A percentile compares a stretch with the other conserved stretches of the same genome.
phyloP scores from a whole-genome alignment of 2,888 invertebrate species.

The Tribolium freemani region DNA sequence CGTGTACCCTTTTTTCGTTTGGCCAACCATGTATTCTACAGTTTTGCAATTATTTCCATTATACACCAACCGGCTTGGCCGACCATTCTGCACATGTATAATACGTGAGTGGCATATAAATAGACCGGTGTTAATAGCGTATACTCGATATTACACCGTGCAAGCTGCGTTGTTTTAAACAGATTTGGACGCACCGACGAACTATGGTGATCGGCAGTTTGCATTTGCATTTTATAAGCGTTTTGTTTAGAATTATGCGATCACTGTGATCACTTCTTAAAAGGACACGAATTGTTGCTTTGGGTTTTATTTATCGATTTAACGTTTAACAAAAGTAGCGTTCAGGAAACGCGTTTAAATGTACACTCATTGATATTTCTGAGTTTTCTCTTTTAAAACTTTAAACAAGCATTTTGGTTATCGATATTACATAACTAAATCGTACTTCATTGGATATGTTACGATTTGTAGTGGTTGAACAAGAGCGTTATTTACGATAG shows the following conservation, averaged over 20 bases:
- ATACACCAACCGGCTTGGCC: conserved; percentile 12
- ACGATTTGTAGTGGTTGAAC: too few relatives aligned
- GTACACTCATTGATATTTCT: too few relatives aligned
- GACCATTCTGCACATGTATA: conserved; percentile 49
- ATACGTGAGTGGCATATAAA: conserved; percentile 53
- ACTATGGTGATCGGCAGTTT: too few relatives aligned
- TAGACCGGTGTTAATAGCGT: conserved; percentile 40
- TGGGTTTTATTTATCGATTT: background rate
- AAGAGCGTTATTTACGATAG: too few relatives aligned
- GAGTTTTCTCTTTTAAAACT: too few relatives aligned
- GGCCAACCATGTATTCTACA: conserved; percentile 25
- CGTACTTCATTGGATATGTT: too few relatives aligned
- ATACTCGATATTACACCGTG: conserved; percentile 41
- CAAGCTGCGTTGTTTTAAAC: conserved; percentile 29
- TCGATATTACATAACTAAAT: too few relatives aligned
- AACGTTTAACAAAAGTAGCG: too few relatives aligned
- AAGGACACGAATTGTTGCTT: background rate
- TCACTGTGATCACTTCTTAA: background rate
- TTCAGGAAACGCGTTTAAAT: too few relatives aligned
- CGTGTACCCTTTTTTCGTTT: conserved; percentile 48
- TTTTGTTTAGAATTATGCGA: too few relatives aligned
- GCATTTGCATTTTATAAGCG: too few relatives aligned
- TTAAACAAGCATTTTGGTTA: too few relatives aligned
- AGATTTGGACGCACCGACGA: conserved; percentile 10
- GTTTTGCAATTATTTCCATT: background rate